Evolutionary conservation across 2,888 invertebrate genomes (phyloP).

Genomic region (Cheilosia urbana): DNA sequence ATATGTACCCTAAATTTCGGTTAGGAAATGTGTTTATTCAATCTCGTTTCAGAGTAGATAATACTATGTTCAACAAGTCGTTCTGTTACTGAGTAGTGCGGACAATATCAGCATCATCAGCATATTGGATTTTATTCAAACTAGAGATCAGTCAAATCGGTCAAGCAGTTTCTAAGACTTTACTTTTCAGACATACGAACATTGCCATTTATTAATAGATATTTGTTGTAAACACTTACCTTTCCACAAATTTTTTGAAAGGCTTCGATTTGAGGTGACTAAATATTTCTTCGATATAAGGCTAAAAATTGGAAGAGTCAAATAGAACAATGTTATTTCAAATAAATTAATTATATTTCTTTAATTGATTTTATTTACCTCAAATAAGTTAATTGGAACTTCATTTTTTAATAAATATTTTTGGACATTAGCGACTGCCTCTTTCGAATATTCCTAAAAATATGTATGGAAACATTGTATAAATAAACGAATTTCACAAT

Average conservation of each 20-base stretch:
- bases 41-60: too few relatives aligned
- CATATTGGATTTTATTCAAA: too few relatives aligned
- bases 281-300: constrained; percentile 99
- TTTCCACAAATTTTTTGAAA: constrained; percentile 99
- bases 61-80: too few relatives aligned
- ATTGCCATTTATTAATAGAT: too few relatives aligned
- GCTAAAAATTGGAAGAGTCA: constrained; percentile 85
- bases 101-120: too few relatives aligned
- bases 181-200: too few relatives aligned
- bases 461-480: constrained; percentile 6
- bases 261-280: constrained; percentile 98
- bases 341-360: constrained; percentile 48
- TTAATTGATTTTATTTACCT: constrained; percentile 86
- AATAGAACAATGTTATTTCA: not conserved
- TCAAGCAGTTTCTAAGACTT: too few relatives aligned
- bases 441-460: constrained; percentile 97
- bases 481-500: not conserved
- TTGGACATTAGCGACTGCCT: constrained; percentile 98
- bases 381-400: constrained; percentile 98
- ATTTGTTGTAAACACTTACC: constrained; percentile 85
- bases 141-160: too few relatives aligned
- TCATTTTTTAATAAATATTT: constrained; percentile 98
- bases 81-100: too few relatives aligned
- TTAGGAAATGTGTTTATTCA: too few relatives aligned
- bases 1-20: too few relatives aligned